Conservation (phyloP, 1,140 invertebrate species). For the Magallana gigas region DNA sequence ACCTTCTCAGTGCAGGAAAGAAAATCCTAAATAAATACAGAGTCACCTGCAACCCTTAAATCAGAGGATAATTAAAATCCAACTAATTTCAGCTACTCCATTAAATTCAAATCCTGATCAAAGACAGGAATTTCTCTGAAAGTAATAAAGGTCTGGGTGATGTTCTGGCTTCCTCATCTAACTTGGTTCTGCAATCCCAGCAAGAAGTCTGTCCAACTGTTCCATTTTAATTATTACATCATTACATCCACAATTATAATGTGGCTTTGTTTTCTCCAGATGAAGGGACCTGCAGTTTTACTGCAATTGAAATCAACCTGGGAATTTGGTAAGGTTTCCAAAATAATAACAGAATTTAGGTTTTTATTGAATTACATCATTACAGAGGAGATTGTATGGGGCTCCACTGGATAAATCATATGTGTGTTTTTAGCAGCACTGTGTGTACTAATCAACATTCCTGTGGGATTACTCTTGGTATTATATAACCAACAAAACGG, state of each 20-base stretch:
- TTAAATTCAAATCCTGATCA: constrained; percentile 11
- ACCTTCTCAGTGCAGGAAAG: not conserved
- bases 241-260: constrained; percentile 19
- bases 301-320: constrained; percentile 4
- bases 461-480: not conserved
- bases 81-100: constrained; percentile 16
- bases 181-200: not conserved
- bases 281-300: constrained; percentile 28
- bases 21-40: constrained; percentile 17
- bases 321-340: constrained; percentile 9
- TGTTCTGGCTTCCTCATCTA: not conserved
- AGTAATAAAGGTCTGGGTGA: not conserved
- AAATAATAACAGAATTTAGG: constrained; percentile 35
- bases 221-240: constrained; percentile 33
- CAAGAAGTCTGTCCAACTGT: not conserved
- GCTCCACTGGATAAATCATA: constrained; percentile 15
- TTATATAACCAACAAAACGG: constrained; percentile 2
- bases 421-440: constrained; percentile 30
- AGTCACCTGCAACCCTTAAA: constrained; percentile 31
- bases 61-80: constrained; percentile 32
- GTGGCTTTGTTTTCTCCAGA: not conserved
- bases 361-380: constrained; percentile 35
- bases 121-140: constrained; percentile 1
- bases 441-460: constrained; percentile 33
- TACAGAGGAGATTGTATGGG: not conserved